A percentile compares a stretch with the other conserved stretches of the same genome.
phyloP scores from a whole-genome alignment of 2,888 invertebrate genomes.

The Pandemis cinnamomeana region DNA sequence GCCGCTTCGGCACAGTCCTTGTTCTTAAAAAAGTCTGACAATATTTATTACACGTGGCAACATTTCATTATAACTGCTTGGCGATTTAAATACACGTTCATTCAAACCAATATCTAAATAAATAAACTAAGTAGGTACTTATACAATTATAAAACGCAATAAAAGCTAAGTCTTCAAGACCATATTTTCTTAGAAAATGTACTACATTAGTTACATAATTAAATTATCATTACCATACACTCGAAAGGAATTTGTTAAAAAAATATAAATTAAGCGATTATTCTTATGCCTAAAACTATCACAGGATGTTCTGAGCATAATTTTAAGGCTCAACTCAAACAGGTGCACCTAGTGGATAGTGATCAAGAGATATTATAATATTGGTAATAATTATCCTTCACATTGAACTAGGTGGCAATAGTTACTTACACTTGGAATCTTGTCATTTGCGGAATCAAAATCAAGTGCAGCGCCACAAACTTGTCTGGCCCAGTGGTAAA shows the following conservation, averaged over 20 bases:
- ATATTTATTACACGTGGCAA: background rate
- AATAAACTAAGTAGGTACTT: background rate
- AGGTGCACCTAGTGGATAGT: conserved; percentile 23
- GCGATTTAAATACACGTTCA: background rate
- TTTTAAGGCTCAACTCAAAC: conserved; percentile 39
- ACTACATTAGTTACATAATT: background rate
- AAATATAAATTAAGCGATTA: conserved; percentile 33
- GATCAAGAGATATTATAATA: conserved; percentile 6
- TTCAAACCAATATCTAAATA: background rate
- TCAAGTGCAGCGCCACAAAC: background rate
- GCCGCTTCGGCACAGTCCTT: too few species aligned
- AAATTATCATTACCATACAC: conserved; percentile 8
- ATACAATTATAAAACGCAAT: conserved; percentile 4
- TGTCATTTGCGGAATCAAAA: background rate
- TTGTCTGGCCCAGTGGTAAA: too few species aligned
- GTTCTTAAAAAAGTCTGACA: too few species aligned
- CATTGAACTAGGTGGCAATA: background rate
- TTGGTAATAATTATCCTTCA: background rate
- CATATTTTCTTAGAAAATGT: background rate
- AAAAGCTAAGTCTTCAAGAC: conserved; percentile 18
- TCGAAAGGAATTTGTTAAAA: conserved; percentile 17
- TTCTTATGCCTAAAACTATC: conserved; percentile 58
- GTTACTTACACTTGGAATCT: too few species aligned
- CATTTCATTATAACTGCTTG: background rate
- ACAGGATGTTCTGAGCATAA: conserved; percentile 72